phyloP scores from a whole-genome alignment of 2,888 invertebrate genomes.

The Drosophila macrothrix region DNA sequence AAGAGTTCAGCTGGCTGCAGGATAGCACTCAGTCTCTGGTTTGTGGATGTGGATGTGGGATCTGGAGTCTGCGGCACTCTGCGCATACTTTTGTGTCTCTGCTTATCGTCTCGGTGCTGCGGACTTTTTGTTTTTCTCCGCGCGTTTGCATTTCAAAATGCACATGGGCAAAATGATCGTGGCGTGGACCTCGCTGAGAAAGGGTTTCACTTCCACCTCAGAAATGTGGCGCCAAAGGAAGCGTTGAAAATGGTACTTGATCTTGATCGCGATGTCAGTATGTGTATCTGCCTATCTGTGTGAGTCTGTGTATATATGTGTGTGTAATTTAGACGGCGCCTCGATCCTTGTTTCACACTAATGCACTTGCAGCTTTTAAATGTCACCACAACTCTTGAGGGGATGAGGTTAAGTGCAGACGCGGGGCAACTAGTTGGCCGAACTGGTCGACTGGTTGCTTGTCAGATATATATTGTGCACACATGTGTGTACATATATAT shows the following conservation, averaged over 20 bases:
- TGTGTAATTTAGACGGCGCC: slow-evolving; percentile 84
- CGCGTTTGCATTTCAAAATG: slow-evolving; percentile 66
- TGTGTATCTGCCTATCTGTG: slow-evolving; percentile 11
- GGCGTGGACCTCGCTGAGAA: slow-evolving; percentile 34
- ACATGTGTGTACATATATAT: neutral
- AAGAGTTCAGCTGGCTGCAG: slow-evolving; percentile 72
- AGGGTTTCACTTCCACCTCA: slow-evolving; percentile 57
- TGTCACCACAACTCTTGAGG: slow-evolving; percentile 61
- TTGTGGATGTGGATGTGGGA: slow-evolving; percentile 29
- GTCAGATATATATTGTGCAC: slow-evolving; percentile 23
- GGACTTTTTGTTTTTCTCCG: slow-evolving; percentile 65
- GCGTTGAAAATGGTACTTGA: slow-evolving; percentile 76
- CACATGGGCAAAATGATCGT: slow-evolving; percentile 60
- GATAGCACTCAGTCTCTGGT: slow-evolving; percentile 47
- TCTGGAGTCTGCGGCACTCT: slow-evolving; percentile 47
- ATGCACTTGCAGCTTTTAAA: slow-evolving; percentile 81
- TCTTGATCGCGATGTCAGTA: slow-evolving; percentile 64
- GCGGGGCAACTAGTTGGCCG: slow-evolving; percentile 16
- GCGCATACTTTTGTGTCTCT: slow-evolving; percentile 69
- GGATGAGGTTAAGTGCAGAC: slow-evolving; percentile 45
- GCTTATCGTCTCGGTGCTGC: slow-evolving; percentile 68
- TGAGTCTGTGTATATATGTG: slow-evolving; percentile 35
- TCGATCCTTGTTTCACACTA: slow-evolving; percentile 82
- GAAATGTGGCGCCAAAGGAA: slow-evolving; percentile 79
- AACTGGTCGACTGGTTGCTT: slow-evolving; percentile 11